phyloP scores from a whole-genome alignment of 92 coral and sea anemone genomes.

The Plumapathes pennacea region DNA sequence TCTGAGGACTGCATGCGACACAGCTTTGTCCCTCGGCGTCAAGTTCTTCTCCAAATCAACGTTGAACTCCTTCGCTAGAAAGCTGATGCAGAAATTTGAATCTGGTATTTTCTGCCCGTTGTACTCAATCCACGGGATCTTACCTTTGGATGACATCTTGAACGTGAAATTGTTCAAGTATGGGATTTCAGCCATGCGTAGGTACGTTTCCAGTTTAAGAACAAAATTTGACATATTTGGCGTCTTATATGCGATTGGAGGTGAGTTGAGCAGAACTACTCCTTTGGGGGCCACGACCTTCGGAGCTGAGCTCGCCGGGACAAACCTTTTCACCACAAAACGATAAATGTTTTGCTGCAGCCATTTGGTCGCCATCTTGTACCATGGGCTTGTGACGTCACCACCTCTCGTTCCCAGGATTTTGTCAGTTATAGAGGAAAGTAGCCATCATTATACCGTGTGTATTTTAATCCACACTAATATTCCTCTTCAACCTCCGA shows the following conservation, averaged over 20 bases:
- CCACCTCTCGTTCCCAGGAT: too few species aligned
- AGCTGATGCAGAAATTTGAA: conserved; percentile 68
- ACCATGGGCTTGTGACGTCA: too few species aligned
- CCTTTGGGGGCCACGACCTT: conserved; percentile 46
- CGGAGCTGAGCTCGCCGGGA: too few species aligned
- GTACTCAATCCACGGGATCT: conserved; percentile 72
- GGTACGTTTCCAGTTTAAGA: conserved; percentile 65
- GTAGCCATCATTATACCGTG: too few species aligned
- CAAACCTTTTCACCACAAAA: too few species aligned
- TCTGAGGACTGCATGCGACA: conserved; percentile 46
- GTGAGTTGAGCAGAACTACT: conserved; percentile 50
- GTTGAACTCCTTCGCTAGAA: conserved; percentile 61
- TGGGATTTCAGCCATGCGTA: conserved; percentile 60
- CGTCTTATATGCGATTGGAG: conserved; percentile 52
- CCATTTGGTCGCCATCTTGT: too few species aligned
- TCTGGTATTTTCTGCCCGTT: conserved; percentile 58
- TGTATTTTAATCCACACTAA: too few species aligned
- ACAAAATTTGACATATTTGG: conserved; percentile 61
- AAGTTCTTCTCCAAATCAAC: conserved; percentile 57
- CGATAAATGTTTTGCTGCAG: too few species aligned
- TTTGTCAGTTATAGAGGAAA: too few species aligned
- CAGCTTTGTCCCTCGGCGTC: conserved; percentile 37
- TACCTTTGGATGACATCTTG: conserved; percentile 54
- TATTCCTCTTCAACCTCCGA: too few species aligned
- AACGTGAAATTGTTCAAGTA: conserved; percentile 55